phyloP scores from a whole-genome alignment of 2,888 invertebrate genomes.

The Neocrepidodera transversa region DNA sequence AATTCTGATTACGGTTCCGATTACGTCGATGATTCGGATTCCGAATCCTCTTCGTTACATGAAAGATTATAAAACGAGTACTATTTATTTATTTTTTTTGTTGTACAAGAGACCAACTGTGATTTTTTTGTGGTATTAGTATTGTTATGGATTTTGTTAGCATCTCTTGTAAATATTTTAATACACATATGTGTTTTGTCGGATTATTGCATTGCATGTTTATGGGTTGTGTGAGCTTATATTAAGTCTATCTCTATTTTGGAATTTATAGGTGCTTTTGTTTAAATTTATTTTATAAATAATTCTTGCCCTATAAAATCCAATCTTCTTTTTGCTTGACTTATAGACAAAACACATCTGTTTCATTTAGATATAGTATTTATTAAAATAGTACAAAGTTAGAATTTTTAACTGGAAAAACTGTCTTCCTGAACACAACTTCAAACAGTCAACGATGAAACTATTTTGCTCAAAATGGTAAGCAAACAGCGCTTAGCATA shows the following conservation, averaged over 20 bases:
- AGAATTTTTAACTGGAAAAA: constrained; percentile 14
- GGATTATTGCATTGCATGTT: constrained; percentile 28
- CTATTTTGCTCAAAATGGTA: constrained; percentile 35
- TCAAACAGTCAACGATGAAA: constrained; percentile 2
- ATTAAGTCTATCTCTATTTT: constrained; percentile 10
- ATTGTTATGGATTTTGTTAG: constrained; percentile 15
- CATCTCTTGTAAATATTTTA: constrained; percentile 9
- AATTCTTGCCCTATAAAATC: constrained; percentile 11
- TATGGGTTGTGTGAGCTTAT: constrained; percentile 15
- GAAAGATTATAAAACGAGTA: constrained; percentile 14
- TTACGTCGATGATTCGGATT: constrained; percentile 40
- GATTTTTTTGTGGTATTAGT: constrained; percentile 40
- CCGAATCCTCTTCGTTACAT: constrained; percentile 38
- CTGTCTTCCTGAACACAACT: constrained; percentile 10
- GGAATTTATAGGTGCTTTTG: constrained; percentile 5
- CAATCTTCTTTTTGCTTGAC: neutral
- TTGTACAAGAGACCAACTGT: constrained; percentile 35
- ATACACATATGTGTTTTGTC: constrained; percentile 43
- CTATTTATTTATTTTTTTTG: constrained; percentile 15
- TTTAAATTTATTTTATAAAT: constrained; percentile 10
- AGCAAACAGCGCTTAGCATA: constrained; percentile 30
- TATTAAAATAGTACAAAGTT: constrained; percentile 17
- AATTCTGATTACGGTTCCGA: constrained; percentile 43
- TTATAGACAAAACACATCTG: constrained; percentile 36
- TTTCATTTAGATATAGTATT: constrained; percentile 5